Evolutionary conservation across 2,888 invertebrate species (phyloP).

Genomic region (Ectemnius lituratus): DNA sequence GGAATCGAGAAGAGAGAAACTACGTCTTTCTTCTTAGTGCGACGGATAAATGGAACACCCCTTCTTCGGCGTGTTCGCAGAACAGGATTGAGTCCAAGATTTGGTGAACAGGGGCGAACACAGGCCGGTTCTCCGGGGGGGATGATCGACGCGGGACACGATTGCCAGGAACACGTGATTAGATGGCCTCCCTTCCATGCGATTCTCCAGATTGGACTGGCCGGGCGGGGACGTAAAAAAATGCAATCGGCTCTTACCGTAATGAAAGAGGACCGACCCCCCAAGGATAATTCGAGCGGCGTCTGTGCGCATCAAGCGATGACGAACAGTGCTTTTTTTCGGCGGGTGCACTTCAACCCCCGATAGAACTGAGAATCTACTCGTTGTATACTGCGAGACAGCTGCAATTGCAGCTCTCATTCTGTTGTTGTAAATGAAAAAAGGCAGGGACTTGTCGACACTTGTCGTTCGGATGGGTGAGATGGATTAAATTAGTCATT

Average conservation of each 20-base stretch:
- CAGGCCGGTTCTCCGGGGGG: constrained; percentile 38
- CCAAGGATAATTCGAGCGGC: constrained; percentile 62
- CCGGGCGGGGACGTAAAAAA: constrained; percentile 72
- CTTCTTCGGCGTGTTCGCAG: constrained; percentile 23
- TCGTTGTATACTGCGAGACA: constrained; percentile 15
- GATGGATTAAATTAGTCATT: too few relatives aligned
- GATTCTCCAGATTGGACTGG: constrained; percentile 70
- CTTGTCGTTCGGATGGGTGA: too few relatives aligned
- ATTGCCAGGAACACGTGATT: constrained; percentile 74
- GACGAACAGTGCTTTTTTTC: constrained; percentile 5
- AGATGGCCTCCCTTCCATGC: constrained; percentile 72
- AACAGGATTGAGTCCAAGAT: constrained; percentile 56
- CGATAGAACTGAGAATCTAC: neutral
- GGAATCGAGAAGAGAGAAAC: constrained; percentile 36
- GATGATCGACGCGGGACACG: constrained; percentile 64
- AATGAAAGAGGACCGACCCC: constrained; percentile 74
- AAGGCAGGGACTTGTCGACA: too few relatives aligned
- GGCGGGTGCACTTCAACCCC: constrained; percentile 13
- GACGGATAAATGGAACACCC: constrained; percentile 52
- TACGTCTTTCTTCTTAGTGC: constrained; percentile 38
- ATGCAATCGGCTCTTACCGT: constrained; percentile 78
- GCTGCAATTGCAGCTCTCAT: constrained; percentile 52
- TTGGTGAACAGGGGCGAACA: constrained; percentile 31
- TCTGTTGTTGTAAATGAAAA: constrained; percentile 1
- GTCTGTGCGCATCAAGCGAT: neutral